Base-by-base conservation (phyloP, 2,113 vertebrate species). In the Apteryx owenii region DNA sequence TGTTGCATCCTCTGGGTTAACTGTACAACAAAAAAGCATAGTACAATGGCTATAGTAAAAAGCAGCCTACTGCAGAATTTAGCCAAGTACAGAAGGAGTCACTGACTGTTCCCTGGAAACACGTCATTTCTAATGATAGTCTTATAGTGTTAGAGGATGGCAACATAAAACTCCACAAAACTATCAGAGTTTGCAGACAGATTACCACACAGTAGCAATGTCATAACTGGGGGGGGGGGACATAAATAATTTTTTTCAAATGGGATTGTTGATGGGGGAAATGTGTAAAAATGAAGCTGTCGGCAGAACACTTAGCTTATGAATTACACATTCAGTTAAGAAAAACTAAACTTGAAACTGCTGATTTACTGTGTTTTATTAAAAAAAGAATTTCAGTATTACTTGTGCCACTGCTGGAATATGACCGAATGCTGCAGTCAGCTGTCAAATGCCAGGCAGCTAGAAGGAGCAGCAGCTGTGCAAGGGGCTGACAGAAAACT, bases 271-370 rank as follows among this genome's bases (percentile, higher is more conserved):
- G 95, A 94, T 91, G 61, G 93, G 96, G 82, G 73, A 89, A 92
- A 96, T 80, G 91, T 97, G 97, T 90, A 72, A 95, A 97, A 97
- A 98, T 95, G 93, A 98, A 97, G 93, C 96, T 95, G 85, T 92
- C 97, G 87, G 94, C 97, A 96, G 96, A 94, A 93, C 66, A 36
- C 94, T 83, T 88, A 78, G 89, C 81, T 98, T 97, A 98, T 98
- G 97, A 98, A 98, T 98, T 98, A 98, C 97, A 94, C 98, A 98
- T 98, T 98, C 98, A 98, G 98, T 98, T 98, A 98, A 97, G 96
- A 95, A 89, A 97, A 97, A 95, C 92, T 97, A 98, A 98, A 98
- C 88, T 97, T 90, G 78, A 90, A 97, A 97, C 66, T 97, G 97
- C 64, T 92, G 96, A 93, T 98, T 97, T 98, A 93, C 84, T 84